Evolutionary conservation across 2,113 vertebrate species (phyloP).

Genomic region (Globicephala melas): DNA sequence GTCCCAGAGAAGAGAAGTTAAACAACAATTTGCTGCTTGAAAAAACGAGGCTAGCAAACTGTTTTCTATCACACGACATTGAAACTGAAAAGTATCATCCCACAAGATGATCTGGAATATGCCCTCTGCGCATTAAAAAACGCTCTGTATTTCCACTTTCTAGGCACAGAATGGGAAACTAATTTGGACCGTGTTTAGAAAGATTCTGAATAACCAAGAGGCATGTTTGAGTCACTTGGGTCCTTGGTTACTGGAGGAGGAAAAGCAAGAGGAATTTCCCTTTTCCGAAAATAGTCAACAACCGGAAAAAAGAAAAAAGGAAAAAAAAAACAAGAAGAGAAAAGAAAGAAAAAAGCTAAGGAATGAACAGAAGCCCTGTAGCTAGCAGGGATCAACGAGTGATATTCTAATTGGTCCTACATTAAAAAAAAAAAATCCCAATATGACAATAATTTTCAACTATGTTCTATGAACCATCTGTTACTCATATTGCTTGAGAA

Average conservation of each 20-base stretch:
- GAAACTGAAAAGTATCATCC: constrained; percentile 8
- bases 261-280: not conserved
- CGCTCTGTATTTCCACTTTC: constrained; percentile 19
- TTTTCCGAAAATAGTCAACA: constrained; percentile 29
- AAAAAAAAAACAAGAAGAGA: not conserved
- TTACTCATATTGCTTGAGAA: not conserved
- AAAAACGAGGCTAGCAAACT: not conserved
- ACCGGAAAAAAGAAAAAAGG: not conserved
- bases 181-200: constrained; percentile 57
- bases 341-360: not conserved
- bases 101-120: not conserved
- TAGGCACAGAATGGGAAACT: constrained; percentile 58
- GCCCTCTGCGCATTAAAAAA: not conserved
- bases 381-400: not conserved
- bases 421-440: not conserved
- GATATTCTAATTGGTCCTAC: not conserved
- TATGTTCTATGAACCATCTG: not conserved
- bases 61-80: constrained; percentile 28
- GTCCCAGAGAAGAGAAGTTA: not conserved
- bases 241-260: not conserved
- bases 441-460: not conserved
- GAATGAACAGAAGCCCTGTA: not conserved
- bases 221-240: constrained; percentile 54
- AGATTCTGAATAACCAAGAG: constrained; percentile 30
- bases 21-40: constrained; percentile 5